A percentile compares a stretch with the other conserved stretches of the same genome.
Evolutionary conservation across 2,888 invertebrate species (phyloP).

Genomic region (Drosophila testacea): DNA sequence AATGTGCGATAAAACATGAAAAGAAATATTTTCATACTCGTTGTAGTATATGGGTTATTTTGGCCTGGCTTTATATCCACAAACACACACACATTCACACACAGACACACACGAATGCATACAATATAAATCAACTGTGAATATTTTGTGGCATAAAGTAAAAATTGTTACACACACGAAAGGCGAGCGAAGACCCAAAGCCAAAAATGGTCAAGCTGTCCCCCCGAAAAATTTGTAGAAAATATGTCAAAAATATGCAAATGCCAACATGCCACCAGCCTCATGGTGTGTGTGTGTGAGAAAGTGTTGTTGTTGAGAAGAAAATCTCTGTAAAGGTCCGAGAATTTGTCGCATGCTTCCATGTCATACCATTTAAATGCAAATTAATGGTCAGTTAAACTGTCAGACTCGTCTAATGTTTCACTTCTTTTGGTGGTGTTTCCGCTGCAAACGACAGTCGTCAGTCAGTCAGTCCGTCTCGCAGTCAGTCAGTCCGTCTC

Average conservation of each 20-base stretch:
- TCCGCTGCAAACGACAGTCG: slow-evolving; percentile 41
- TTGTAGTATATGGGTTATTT: slow-evolving; percentile 30
- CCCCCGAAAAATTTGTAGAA: slow-evolving; percentile 60
- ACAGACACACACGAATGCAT: slow-evolving; percentile 12
- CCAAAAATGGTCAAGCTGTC: slow-evolving; percentile 55
- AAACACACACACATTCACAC: slow-evolving; percentile 11
- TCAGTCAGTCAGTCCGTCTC: slow-evolving; percentile 15
- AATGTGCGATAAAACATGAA: slow-evolving; percentile 73
- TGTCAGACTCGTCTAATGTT: slow-evolving; percentile 64
- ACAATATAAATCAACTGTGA: slow-evolving; percentile 72
- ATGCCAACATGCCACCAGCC: slow-evolving; percentile 34
- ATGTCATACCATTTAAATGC: slow-evolving; percentile 68
- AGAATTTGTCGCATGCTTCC: slow-evolving; percentile 62
- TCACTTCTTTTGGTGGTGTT: slow-evolving; percentile 39
- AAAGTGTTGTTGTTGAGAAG: slow-evolving; percentile 33
- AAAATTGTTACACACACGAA: slow-evolving; percentile 52
- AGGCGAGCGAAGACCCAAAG: neutral
- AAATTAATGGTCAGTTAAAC: slow-evolving; percentile 82
- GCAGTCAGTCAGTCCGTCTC: slow-evolving; percentile 1
- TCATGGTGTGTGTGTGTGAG: slow-evolving; percentile 21
- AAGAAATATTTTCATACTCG: slow-evolving; percentile 59
- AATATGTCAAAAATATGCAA: slow-evolving; percentile 78
- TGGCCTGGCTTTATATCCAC: slow-evolving; percentile 21
- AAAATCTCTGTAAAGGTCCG: slow-evolving; percentile 46
- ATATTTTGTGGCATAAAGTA: slow-evolving; percentile 58